Base-by-base conservation (phyloP, 2,888 invertebrate genomes). In the Synergus itoensis region DNA sequence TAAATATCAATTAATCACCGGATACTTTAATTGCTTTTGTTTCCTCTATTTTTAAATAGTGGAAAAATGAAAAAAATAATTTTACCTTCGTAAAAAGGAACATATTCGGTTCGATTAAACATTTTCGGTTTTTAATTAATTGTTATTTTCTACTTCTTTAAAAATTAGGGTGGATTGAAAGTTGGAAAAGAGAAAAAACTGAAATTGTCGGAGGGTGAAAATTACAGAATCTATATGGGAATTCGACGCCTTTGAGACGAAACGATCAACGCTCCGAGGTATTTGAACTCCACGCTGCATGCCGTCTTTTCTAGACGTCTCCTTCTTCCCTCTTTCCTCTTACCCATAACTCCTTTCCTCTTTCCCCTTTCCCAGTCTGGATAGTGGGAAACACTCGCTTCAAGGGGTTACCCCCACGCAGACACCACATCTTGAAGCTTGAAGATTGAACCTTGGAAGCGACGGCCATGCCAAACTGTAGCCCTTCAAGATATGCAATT, bases 271-370 rank as follows among this genome's bases (percentile, higher is more conserved):
- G 60, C 28, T 73, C 62, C 53, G 76, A 88, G 88, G 88, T 88
- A 88, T 88, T 88, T 88, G 88, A 89, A 88, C 88, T 84, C 87
- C 82, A 80, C 67, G 77, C 76, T 83, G 81, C 83, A 81, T 80
- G 82, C 84, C 85, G 85, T 85, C 81, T 77, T 84, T 64, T 81
- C 81, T 78, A 83, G 82, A 40, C 78, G 77, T 57, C 41, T 53
- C 65, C 60, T 57, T 81, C 84, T 84, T 79, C 80, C 80, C 76
- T 78, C 80, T 76, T 78, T 76, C 48, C 73, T 75, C 80, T 69
- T 78, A 7, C 77, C 28, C 53, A 40, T 21, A 60, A 53, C 63
- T 28, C 16, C n/a, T 14, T 69, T 45, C 43, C 69, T 16, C n/a
- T 21, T 69, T 45, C 43, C 69, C 69, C 69, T 69, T 45, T 43